Conservation (phyloP, 2,888 invertebrate genomes). For the Hypercompe scribonia region DNA sequence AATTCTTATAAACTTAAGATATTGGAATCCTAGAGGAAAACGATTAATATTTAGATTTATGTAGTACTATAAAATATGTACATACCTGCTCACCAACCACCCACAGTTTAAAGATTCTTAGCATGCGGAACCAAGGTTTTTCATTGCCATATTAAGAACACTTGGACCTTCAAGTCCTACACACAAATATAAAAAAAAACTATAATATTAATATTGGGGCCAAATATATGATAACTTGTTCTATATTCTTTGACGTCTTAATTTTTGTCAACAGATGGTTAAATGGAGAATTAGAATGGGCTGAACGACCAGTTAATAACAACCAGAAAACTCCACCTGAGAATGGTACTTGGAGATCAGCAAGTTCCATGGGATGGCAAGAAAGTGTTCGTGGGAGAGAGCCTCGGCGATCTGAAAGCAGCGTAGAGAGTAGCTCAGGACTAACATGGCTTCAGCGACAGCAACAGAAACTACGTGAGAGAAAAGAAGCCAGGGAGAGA, state of each 20-base stretch:
- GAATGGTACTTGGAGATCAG: slow-evolving; percentile 78
- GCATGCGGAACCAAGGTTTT: slow-evolving; percentile 56
- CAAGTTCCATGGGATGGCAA: slow-evolving; percentile 78
- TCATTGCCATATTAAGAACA: slow-evolving; percentile 59
- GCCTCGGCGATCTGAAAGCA: slow-evolving; percentile 77
- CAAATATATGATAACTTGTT: slow-evolving; percentile 34
- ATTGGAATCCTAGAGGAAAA: slow-evolving; percentile 59
- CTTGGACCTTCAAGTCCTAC: slow-evolving; percentile 67
- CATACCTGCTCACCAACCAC: slow-evolving; percentile 52
- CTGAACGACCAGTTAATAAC: slow-evolving; percentile 70
- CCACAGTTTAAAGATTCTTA: slow-evolving; percentile 59
- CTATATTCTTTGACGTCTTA: slow-evolving; percentile 9
- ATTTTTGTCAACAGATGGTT: slow-evolving; percentile 70
- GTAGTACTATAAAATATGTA: slow-evolving; percentile 50
- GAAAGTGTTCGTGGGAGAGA: slow-evolving; percentile 72
- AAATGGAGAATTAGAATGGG: slow-evolving; percentile 81
- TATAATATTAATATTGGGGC: slow-evolving; percentile 55
- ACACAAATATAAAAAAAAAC: slow-evolving; percentile 55
- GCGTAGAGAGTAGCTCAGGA: slow-evolving; percentile 78
- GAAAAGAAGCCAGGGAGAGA: slow-evolving; percentile 90
- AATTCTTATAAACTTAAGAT: slow-evolving; percentile 20
- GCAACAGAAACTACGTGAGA: slow-evolving; percentile 92
- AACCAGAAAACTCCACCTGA: slow-evolving; percentile 71
- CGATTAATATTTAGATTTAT: slow-evolving; percentile 62
- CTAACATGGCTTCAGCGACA: slow-evolving; percentile 94